phyloP scores from a whole-genome alignment of 2,888 invertebrate species.

The Noctua pronuba region DNA sequence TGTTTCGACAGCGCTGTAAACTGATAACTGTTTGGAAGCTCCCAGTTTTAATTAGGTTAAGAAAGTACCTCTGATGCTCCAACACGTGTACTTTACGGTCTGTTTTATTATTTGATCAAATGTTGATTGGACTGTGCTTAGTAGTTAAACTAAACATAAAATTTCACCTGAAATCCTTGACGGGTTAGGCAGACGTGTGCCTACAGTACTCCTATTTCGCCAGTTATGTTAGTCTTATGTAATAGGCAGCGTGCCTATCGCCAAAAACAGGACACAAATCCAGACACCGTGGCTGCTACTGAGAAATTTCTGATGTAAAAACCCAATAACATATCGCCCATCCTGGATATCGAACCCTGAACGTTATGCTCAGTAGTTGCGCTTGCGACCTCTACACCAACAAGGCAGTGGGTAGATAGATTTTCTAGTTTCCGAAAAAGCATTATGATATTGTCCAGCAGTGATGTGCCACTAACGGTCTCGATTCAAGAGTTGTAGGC shows the following conservation, averaged over 20 bases:
- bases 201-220: not conserved
- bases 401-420: no score
- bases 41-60: constrained; percentile 42
- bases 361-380: no score
- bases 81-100: not conserved
- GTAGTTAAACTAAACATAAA: not conserved
- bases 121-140: not conserved
- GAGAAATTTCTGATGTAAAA: no score
- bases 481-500: no score
- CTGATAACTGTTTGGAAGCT: constrained; percentile 36
- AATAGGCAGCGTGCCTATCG: not conserved
- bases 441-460: no score
- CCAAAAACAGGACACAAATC: not conserved
- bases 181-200: not conserved
- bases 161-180: not conserved
- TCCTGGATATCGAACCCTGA: no score
- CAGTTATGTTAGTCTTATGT: not conserved
- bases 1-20: constrained; percentile 51
- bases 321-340: no score
- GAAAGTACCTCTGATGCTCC: constrained; percentile 11
- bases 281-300: no score
- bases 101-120: constrained; percentile 10
- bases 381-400: no score
- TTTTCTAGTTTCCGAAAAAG: no score
- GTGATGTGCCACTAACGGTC: no score